Conservation (phyloP, 2,888 invertebrate genomes). For the Sialis fuliginosa region DNA sequence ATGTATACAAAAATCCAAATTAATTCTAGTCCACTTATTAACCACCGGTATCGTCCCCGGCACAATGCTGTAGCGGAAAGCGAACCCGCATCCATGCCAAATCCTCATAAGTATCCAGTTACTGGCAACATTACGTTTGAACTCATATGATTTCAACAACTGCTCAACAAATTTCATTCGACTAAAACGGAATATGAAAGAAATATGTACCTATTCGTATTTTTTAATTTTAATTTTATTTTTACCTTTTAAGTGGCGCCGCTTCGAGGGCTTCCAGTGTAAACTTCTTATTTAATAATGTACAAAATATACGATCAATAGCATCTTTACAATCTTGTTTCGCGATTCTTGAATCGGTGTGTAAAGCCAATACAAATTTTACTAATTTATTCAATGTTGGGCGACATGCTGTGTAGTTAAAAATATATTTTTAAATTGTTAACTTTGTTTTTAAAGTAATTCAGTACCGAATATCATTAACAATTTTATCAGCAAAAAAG, state of each 20-base stretch:
- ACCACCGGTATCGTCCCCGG: background rate
- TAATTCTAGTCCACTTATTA: conserved; percentile 2
- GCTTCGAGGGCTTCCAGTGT: background rate
- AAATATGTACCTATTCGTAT: background rate
- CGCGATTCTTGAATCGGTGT: background rate
- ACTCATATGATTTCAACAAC: conserved; percentile 1
- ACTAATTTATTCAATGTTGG: background rate
- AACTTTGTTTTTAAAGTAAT: too few species aligned
- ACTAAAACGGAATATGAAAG: background rate
- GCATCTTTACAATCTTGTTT: conserved; percentile 3
- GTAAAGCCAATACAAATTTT: background rate
- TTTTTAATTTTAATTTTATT: background rate
- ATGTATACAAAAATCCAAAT: background rate
- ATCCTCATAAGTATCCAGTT: conserved; percentile 3
- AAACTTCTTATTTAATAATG: background rate
- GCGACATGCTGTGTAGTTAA: too few species aligned
- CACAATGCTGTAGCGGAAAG: background rate
- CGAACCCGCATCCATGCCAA: conserved; percentile 4
- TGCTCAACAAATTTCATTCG: background rate
- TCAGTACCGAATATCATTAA: too few species aligned
- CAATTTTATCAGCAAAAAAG: too few species aligned
- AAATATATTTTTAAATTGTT: too few species aligned
- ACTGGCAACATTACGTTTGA: conserved; percentile 2
- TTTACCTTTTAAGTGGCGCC: background rate
- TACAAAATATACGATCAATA: conserved; percentile 1